Conservation (phyloP, 2,888 invertebrate genomes). For the Abrostola tripartita region DNA sequence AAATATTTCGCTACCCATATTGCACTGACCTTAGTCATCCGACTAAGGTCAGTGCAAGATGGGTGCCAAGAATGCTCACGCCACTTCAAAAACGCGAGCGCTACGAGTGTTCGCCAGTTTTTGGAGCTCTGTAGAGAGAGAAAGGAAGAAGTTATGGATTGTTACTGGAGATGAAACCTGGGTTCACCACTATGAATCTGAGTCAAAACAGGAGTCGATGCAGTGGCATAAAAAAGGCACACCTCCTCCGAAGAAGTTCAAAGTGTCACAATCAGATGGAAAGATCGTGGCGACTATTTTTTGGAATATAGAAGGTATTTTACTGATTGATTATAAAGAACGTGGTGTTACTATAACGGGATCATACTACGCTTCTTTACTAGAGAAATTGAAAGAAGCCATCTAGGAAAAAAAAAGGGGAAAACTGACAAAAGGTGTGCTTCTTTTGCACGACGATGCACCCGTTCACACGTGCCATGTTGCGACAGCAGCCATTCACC, state of each 20-base stretch:
- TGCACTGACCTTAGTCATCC: too few relatives aligned
- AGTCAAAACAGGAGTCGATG: conserved; percentile 51
- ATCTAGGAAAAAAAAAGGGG: too few relatives aligned
- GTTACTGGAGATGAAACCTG: conserved; percentile 28
- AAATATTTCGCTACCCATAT: too few relatives aligned
- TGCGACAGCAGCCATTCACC: too few relatives aligned
- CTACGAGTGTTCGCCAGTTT: conserved; percentile 15
- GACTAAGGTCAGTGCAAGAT: conserved; percentile 49
- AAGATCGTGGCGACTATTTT: conserved; percentile 72
- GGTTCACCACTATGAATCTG: conserved; percentile 54
- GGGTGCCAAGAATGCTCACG: too few relatives aligned
- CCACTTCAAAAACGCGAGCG: neutral
- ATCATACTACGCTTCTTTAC: too few relatives aligned
- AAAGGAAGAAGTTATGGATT: neutral
- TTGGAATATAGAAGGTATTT: conserved; percentile 35
- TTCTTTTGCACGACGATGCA: too few relatives aligned
- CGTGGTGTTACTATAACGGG: too few relatives aligned
- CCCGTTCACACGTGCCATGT: too few relatives aligned
- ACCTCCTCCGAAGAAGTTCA: conserved; percentile 47
- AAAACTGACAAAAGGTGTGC: too few relatives aligned
- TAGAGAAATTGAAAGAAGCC: too few relatives aligned
- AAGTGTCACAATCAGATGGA: conserved; percentile 71
- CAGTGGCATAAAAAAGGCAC: conserved; percentile 52
- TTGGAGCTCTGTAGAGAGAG: conserved; percentile 27
- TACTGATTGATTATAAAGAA: conserved; percentile 9